Conservation (phyloP, 2,113 vertebrate species). For the Sapayoa aenigma region DNA sequence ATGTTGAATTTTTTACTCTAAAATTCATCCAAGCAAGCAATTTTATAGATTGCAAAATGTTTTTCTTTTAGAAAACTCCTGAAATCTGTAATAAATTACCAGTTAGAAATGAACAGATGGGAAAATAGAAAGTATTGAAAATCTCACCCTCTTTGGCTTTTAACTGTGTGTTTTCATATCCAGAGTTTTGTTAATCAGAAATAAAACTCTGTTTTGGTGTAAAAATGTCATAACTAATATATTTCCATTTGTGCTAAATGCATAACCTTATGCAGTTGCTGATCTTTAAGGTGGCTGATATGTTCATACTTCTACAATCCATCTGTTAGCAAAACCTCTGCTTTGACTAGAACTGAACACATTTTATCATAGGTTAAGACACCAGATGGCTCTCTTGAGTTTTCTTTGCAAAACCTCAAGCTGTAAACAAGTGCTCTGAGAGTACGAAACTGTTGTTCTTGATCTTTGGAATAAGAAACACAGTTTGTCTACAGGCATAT, state of each 20-base stretch:
- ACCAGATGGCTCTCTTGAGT: conserved; percentile 99
- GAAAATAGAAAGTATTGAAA: neutral
- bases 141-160: neutral
- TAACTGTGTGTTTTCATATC: neutral
- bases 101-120: neutral
- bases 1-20: neutral
- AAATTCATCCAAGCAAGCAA: neutral
- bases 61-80: neutral
- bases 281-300: neutral
- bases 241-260: neutral
- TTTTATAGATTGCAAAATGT: neutral
- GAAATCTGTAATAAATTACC: neutral
- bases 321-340: neutral
- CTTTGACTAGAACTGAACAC: neutral
- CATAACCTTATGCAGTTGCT: neutral
- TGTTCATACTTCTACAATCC: neutral
- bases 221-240: neutral
- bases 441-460: conserved; percentile 18
- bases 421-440: conserved; percentile 69
- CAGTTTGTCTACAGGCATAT: neutral
- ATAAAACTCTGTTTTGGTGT: neutral
- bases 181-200: neutral
- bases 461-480: conserved; percentile 14
- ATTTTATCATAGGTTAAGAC: conserved; percentile 85
- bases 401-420: conserved; percentile 76